These are phyloP conservation scores for Oligia fasciuncula DNA, from an alignment of 2,888 invertebrate genomes.

Conservation along the genomic window DNA sequence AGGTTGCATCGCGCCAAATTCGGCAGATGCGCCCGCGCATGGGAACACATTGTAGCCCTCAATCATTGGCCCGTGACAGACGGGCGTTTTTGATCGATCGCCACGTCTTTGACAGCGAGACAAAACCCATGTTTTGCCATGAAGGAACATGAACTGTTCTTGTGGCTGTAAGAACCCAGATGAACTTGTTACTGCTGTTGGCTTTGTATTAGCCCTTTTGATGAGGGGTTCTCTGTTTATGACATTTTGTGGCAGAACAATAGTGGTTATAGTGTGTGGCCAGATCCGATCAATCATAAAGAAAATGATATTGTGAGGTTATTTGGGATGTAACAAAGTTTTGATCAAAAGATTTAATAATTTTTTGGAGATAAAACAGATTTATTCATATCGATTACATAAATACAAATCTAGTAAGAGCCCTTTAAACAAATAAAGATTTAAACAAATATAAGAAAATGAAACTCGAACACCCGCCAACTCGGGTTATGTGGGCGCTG, in stretches of 20 bases:
- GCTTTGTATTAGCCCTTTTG: conserved; percentile 53
- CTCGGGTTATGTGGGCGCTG: conserved; percentile 49
- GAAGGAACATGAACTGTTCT: conserved; percentile 50
- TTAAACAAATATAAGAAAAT: conserved; percentile 42
- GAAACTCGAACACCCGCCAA: conserved; percentile 26
- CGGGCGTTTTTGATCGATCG: conserved; percentile 78
- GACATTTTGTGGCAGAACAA: conserved; percentile 53
- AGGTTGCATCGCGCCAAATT: conserved; percentile 73
- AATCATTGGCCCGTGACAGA: conserved; percentile 73
- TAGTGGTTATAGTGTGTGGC: conserved; percentile 20
- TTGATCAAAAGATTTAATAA: not conserved
- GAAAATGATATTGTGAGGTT: not conserved
- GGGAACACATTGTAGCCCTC: conserved; percentile 67
- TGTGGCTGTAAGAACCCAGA: conserved; percentile 42
- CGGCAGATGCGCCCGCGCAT: conserved; percentile 69
- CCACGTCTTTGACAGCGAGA: conserved; percentile 62
- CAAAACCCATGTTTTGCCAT: conserved; percentile 63
- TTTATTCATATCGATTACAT: conserved; percentile 15
- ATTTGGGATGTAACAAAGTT: not conserved
- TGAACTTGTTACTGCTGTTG: conserved; percentile 54
- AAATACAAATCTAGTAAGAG: conserved; percentile 28
- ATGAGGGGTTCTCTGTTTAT: conserved; percentile 59
- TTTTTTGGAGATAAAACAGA: conserved; percentile 13
- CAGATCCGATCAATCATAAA: conserved; percentile 56
- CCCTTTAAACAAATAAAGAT: conserved; percentile 21